Conservation (phyloP, 2,113 vertebrate species). For the Macroglossus sobrinus region DNA sequence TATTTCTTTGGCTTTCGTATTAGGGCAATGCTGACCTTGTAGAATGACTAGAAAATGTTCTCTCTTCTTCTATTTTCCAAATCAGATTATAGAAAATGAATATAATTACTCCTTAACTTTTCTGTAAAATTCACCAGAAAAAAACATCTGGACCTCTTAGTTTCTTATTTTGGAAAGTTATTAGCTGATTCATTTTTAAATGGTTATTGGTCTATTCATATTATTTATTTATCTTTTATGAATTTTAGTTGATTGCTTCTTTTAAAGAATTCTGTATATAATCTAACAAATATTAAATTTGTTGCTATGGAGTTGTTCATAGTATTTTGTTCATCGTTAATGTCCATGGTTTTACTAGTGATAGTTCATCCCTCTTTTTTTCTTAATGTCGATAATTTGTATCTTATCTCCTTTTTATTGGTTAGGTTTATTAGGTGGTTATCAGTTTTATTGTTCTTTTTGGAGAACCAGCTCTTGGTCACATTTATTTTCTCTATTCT, state of each 20-base stretch:
- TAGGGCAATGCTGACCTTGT: neutral
- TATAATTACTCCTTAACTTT: neutral
- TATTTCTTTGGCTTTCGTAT: neutral
- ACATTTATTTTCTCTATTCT: neutral
- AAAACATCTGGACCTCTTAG: neutral
- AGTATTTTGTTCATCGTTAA: neutral
- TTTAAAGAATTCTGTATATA: neutral
- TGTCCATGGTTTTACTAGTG: neutral
- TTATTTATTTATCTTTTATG: neutral
- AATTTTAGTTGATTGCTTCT: neutral
- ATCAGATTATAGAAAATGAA: neutral
- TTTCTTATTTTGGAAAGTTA: neutral
- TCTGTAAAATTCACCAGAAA: neutral
- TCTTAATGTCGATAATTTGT: neutral
- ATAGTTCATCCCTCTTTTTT: neutral
- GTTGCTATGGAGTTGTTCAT: neutral
- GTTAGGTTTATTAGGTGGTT: neutral
- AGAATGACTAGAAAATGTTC: neutral
- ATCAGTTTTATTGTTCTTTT: neutral
- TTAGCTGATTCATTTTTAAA: neutral
- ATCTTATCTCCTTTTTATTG: neutral
- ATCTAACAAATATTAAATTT: neutral
- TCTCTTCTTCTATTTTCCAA: neutral
- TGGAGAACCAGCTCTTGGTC: neutral
- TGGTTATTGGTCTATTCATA: neutral